Base-by-base conservation (phyloP, 1,140 invertebrate species). In the Maniola jurtina region DNA sequence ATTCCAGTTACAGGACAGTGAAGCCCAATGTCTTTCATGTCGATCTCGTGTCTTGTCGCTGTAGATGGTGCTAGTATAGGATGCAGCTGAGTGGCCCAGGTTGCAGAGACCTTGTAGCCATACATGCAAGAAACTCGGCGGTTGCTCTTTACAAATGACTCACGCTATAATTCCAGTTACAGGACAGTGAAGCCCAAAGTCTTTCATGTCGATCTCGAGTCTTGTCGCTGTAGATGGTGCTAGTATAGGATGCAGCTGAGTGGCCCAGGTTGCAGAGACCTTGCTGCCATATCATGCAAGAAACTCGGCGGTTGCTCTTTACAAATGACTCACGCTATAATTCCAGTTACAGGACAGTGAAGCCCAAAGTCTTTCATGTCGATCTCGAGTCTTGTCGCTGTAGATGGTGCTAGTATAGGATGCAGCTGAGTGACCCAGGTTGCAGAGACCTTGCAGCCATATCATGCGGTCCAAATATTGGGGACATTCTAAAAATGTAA, bases 381-480 rank as follows among this genome's bases (percentile, higher is more conserved):
- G 48, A n/a, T 83, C 77, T 33, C 79, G 81, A 0, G 75, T 66
- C 0, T 71, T 68, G 10, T 86, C 84, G 2, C 66, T 66, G 55
- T 82, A 76, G 34, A 89, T 83, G 0, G 80, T 83, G n/a, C 78
- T 60, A 0, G 77, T 82, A 50, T 89, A 89, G 0, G 78, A 76
- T 6, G 80, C 79, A 0, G 83, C 80, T 0, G 77, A 77, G 56
- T 81, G 80, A 0, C 85, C 84, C 2, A 89, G 69, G 60, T 88
- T 91, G 48, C 86, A 88, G 0, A 95, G 81, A 10, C 94, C n/a
- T n/a, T n/a, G n/a, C n/a, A n/a, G n/a, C 95, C 94, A 95, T 6
- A 95, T 78, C 92, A 95, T 93, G 65, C 95, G 93, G 62, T 94
- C 92, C 35, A 93, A 89, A 67, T 95, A 95, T 65, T 92, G 89